Base-by-base conservation (phyloP, 2,888 invertebrate genomes). In the Abrostola triplasia region DNA sequence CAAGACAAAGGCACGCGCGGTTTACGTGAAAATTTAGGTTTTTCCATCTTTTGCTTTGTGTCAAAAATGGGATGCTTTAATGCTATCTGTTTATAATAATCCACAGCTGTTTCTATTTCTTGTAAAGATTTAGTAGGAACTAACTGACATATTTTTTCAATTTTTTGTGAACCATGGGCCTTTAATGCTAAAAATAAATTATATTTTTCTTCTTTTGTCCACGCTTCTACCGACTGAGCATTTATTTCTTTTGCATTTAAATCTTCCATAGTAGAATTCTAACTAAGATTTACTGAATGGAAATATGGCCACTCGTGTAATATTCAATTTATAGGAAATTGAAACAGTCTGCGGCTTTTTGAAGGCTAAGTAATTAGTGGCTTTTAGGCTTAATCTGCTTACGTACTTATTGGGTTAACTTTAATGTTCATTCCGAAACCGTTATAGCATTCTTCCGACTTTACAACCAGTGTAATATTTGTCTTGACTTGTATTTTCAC, bases 191-290 rank as follows among this genome's bases (percentile, higher is more conserved):
- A 75, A 11, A 88, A 76, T n/a, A 93, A 79, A 12, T 80, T 55
- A 72, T 79, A 88, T 71, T 90, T 90, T 42, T 93, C 91, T 11
- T 84, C 77, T 73, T 88, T 90, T 0, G 81, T 84, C 92, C 92
- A 93, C 13, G 79, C 83, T 64, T 76, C 63, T 6, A 84, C 49
- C 38, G 71, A 53, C 6, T 58, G 57, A 35, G 51, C 36, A 35
- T 57, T 41, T 12, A 50, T 35, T 37, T 50, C n/a, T 36, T 35
- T 50, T 35, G n/a, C 50, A 7, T 24, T 24, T 24, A 24, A 24
- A 4, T 24, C 24, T 4, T 24, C 24, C 24, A 24, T 24, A 24
- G 1, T 24, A 24, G 24, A 4, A 24, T 24, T n/a, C n/a, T 24
- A 24, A 24, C 1, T 24, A 24, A 24, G 24, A 1, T 24, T 24